Evolutionary conservation across 2,797 vertebrate genomes (phyloP), one percentile per base, ranked within the genome.

Genomic region (Brotogeris chrysoptera): DNA sequence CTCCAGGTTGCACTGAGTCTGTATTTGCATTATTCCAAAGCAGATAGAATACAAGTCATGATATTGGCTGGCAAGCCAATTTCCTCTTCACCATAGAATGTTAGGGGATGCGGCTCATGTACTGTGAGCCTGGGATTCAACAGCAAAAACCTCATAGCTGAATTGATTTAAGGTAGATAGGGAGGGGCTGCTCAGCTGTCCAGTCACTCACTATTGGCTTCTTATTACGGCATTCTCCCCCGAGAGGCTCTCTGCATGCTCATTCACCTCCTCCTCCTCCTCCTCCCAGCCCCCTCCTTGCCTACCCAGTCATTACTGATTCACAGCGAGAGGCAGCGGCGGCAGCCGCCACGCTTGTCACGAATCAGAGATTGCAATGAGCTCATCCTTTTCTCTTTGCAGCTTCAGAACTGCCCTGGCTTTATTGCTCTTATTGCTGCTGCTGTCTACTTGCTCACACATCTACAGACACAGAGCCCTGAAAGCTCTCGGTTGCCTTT

Each of bases 211-310:
- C 98, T 96, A 99, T 99, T 99, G 99, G 99, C 97, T 98, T 98
- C 97, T 95, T 97, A 99, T 99, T 98, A 99, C 99, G 95, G 97
- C 99, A 99, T 99, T 98, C 97, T 99, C 98, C 98, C 98, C 80
- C 0, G 97, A 98, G 98, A 96, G 90, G 93, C 96, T 97, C 97
- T 97, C 97, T 98, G 97, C 98, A 93, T 97, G 97, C 98, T 97
- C 98, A 95, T 96, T 98, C 98, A 97, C 96, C n/a, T n/a, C n/a
- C n/a, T n/a, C 97, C 93, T 97, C 95, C 97, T 94, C 6, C 71
- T 30, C 88, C 97, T 97, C 96, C 94, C 94, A 90, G 86, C 84
- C 95, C 95, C 95, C 95, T 89, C 95, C 93, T 94, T 55, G 80
- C 98, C 98, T 98, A 93, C 98, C 98, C 98, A 97, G 90, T 98